Percentiles rank a stretch among this genome's conserved stretches.
Conservation (phyloP, 2,113 vertebrate genomes). For the Epinephelus fuscoguttatus region DNA sequence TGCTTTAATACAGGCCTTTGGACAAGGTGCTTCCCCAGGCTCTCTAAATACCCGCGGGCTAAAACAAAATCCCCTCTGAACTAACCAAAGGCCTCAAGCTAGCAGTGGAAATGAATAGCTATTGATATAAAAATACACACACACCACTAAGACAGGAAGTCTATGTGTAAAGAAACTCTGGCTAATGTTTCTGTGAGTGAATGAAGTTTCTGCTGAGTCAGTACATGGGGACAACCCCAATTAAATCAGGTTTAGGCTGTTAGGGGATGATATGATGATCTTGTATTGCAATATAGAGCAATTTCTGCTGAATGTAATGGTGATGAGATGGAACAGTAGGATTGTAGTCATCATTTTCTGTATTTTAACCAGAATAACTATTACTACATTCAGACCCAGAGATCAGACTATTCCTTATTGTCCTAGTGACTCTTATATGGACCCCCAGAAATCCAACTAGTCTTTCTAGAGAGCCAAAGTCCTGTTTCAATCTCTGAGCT, state of each 20-base stretch:
- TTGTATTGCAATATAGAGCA: background rate
- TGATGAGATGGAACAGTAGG: background rate
- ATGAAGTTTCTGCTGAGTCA: background rate
- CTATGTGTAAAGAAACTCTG: background rate
- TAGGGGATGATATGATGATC: background rate
- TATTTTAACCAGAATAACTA: background rate
- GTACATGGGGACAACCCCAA: background rate
- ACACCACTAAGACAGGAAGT: conserved; percentile 35
- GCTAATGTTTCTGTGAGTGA: background rate
- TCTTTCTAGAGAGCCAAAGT: background rate
- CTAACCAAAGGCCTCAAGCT: conserved; percentile 79
- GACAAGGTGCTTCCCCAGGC: conserved; percentile 90
- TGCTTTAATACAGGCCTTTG: conserved; percentile 90
- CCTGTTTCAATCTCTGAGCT: background rate
- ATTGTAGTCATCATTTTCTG: too few species aligned
- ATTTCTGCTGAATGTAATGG: background rate
- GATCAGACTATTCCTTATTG: background rate
- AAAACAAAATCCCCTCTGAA: conserved; percentile 84
- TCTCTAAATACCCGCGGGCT: conserved; percentile 66
- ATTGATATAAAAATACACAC: conserved; percentile 36
- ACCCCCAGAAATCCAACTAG: background rate
- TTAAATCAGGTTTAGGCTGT: background rate
- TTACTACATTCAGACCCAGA: background rate
- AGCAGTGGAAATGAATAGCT: conserved; percentile 36
- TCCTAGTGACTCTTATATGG: background rate